Evolutionary conservation across 1,140 invertebrate genomes (phyloP), one percentile per base, ranked within the genome.

Genomic region (Heliconius eleuchia): DNA sequence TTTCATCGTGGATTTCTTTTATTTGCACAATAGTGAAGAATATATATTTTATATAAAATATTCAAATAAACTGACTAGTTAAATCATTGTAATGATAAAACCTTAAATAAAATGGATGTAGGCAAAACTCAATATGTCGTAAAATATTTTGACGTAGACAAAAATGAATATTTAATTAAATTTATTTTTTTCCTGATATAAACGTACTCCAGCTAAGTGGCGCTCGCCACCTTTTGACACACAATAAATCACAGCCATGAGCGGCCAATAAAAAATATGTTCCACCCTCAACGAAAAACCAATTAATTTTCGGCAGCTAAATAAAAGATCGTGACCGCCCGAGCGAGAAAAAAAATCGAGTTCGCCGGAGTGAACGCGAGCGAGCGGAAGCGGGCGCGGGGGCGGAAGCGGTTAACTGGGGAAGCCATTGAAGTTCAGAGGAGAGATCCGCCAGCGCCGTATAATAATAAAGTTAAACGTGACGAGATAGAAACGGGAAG

Each of bases 261-360:
- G 88, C 89, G 90, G 89, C 91, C 91, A 93, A 94, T 92, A 93
- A 92, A 94, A 94, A 93, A 94, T 93, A 92, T 93, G 91, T 93
- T 93, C 87, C 89, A 91, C 90, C 92, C 92, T 92, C 92, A 86
- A 88, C 89, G 92, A 92, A 94, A 92, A 94, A 92, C 92, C 92
- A 94, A 94, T 94, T 94, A 94, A 94, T 94, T 94, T 94, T 93
- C 92, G 90, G 87, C 87, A 87, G 88, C 85, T 89, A 91, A 94
- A 93, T 92, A 87, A 93, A 94, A 92, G 89, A 91, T 88, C 87
- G 88, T 85, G 89, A 84, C 82, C 87, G 81, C 83, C 87, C 86
- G 86, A 89, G 86, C 86, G 87, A 86, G 88, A 88, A 92, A 81
- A 55, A 66, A 84, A 84, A 74, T 80, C 55, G 75, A 81, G 71